phyloP scores from a whole-genome alignment of 2,113 vertebrate genomes.

The Neomonachus schauinslandi region DNA sequence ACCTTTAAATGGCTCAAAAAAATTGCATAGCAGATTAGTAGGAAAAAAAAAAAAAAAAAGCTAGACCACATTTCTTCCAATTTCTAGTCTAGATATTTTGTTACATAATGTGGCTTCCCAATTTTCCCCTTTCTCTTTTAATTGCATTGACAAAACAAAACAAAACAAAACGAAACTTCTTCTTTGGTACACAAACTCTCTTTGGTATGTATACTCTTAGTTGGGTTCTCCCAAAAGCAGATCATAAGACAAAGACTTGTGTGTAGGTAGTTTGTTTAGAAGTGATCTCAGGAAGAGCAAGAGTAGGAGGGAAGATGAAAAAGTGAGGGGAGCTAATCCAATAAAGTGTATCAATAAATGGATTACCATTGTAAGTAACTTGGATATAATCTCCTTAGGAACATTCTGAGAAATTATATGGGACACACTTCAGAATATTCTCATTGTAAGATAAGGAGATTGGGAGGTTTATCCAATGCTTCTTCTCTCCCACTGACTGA shows the following conservation, averaged over 20 bases:
- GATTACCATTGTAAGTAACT: background rate
- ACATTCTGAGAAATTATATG: background rate
- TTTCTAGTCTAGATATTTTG: background rate
- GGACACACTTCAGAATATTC: background rate
- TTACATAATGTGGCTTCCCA: background rate
- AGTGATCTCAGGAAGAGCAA: background rate
- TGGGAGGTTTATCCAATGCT: background rate
- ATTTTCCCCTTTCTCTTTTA: background rate
- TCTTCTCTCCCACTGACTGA: background rate
- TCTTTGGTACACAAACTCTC: too few species aligned
- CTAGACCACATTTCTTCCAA: background rate
- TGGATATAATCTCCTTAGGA: background rate
- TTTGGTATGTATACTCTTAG: background rate
- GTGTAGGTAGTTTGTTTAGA: background rate
- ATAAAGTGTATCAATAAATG: background rate
- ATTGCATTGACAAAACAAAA: background rate
- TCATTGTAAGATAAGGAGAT: background rate
- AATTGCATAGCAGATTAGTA: background rate
- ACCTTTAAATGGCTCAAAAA: background rate
- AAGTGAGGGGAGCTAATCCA: background rate
- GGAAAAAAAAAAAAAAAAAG: background rate
- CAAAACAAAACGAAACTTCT: background rate
- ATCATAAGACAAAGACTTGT: background rate
- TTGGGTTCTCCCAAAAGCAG: background rate
- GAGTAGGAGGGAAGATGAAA: fast-evolving